These are phyloP conservation scores for Equus quagga DNA, from an alignment of 2,113 vertebrate genomes.

Conservation along the genomic window DNA sequence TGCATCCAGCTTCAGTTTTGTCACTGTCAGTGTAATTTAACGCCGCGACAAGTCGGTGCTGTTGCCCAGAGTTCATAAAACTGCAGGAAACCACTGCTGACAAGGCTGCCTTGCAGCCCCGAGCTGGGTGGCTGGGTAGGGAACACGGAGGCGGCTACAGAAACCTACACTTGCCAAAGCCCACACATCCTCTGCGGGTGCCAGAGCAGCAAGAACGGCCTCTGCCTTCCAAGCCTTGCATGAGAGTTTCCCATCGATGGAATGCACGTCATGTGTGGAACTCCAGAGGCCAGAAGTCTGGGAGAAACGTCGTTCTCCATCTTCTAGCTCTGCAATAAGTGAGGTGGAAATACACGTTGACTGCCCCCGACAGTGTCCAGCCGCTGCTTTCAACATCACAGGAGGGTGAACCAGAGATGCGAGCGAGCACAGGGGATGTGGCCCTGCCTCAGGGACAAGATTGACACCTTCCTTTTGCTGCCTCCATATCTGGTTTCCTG, in stretches of 20 bases:
- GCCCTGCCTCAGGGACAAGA: not conserved
- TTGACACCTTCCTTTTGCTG: no score
- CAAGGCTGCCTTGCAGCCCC: not conserved
- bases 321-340: not conserved
- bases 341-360: not conserved
- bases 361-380: accelerated
- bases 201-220: not conserved
- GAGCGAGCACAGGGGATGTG: not conserved
- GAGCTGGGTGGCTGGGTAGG: not conserved
- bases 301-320: not conserved
- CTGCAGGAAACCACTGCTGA: no score
- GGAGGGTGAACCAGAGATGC: not conserved
- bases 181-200: not conserved
- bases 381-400: not conserved
- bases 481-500: no score
- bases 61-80: not conserved
- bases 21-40: not conserved
- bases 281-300: not conserved
- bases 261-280: accelerated
- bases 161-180: not conserved
- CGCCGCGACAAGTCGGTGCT: not conserved
- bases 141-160: not conserved
- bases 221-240: not conserved
- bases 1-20: not conserved
- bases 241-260: not conserved